These are phyloP conservation scores for Platygyra sinensis DNA, from an alignment of 64 coral and sea anemone genomes.

Conservation along the genomic window DNA sequence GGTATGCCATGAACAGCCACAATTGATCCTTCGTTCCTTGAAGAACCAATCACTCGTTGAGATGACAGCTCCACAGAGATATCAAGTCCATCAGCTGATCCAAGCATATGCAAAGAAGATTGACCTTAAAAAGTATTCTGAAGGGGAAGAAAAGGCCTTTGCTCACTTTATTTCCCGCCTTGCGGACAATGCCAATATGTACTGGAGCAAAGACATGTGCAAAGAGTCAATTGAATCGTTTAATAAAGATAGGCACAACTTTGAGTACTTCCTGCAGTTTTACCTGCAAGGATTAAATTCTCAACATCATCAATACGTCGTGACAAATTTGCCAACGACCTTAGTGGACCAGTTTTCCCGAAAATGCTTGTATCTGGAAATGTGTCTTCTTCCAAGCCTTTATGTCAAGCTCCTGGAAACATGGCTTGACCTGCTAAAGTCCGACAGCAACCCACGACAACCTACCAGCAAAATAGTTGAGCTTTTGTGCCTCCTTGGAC, in stretches of 20 bases:
- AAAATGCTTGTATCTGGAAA: conserved; percentile 20
- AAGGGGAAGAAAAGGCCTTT: conserved; percentile 2
- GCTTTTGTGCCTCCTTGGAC: conserved; percentile 30
- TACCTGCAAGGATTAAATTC: background rate
- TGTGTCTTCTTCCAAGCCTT: conserved; percentile 43
- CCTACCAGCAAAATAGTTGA: background rate
- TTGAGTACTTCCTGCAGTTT: conserved; percentile 25
- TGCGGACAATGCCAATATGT: conserved; percentile 2
- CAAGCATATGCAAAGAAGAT: conserved; percentile 31
- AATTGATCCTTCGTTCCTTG: background rate
- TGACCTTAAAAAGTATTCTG: background rate
- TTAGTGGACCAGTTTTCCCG: background rate
- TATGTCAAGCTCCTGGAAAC: background rate
- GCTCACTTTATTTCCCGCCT: conserved; percentile 24
- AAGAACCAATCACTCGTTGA: conserved; percentile 43
- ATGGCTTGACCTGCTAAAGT: background rate
- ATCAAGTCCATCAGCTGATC: conserved; percentile 43
- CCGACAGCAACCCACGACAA: too few species aligned
- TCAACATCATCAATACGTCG: background rate
- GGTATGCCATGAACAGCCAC: background rate
- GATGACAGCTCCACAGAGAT: background rate
- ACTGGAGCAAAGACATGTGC: conserved; percentile 54
- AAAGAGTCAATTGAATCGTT: conserved; percentile 45
- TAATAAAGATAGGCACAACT: conserved; percentile 40
- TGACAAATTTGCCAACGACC: too few species aligned